phyloP scores from a whole-genome alignment of 2,797 vertebrate species.

The Ctenopoma multispine region DNA sequence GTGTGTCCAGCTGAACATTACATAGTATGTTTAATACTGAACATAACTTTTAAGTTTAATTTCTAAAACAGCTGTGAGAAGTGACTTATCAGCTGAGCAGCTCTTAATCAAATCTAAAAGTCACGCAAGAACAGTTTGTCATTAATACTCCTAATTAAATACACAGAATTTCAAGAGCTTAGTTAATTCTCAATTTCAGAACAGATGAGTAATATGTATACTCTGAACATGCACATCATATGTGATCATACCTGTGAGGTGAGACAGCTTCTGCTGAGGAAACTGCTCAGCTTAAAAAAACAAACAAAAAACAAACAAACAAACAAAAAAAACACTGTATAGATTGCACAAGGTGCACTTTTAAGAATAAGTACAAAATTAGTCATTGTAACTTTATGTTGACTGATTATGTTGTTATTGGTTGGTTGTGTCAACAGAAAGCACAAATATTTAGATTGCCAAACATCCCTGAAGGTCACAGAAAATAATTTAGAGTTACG shows the following conservation, averaged over 20 bases:
- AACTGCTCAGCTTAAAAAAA: too few relatives aligned
- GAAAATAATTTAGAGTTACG: slow-evolving; percentile 54
- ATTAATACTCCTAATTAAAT: slow-evolving; percentile 37
- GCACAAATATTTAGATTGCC: slow-evolving; percentile 70
- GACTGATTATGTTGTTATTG: too few relatives aligned
- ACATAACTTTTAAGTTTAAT: background rate
- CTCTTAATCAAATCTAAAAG: slow-evolving; percentile 18
- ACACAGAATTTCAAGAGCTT: slow-evolving; percentile 34
- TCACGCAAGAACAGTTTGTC: slow-evolving; percentile 33
- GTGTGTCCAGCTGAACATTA: background rate
- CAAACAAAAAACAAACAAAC: too few relatives aligned
- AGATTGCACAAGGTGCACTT: background rate
- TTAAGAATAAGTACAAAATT: background rate
- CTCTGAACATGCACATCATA: slow-evolving; percentile 40
- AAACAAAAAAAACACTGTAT: too few relatives aligned
- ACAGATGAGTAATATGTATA: slow-evolving; percentile 49
- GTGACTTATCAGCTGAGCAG: background rate
- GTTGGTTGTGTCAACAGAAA: slow-evolving; percentile 34
- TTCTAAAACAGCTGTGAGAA: slow-evolving; percentile 16
- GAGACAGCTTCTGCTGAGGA: slow-evolving; percentile 37
- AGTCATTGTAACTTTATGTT: background rate
- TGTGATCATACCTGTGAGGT: slow-evolving; percentile 47
- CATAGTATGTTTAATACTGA: background rate
- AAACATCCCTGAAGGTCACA: slow-evolving; percentile 12
- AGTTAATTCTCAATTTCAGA: slow-evolving; percentile 28